A percentile compares a stretch with the other conserved stretches of the same genome.
Evolutionary conservation across 2,113 vertebrate species (phyloP).

Genomic region (Amphiprion ocellaris): DNA sequence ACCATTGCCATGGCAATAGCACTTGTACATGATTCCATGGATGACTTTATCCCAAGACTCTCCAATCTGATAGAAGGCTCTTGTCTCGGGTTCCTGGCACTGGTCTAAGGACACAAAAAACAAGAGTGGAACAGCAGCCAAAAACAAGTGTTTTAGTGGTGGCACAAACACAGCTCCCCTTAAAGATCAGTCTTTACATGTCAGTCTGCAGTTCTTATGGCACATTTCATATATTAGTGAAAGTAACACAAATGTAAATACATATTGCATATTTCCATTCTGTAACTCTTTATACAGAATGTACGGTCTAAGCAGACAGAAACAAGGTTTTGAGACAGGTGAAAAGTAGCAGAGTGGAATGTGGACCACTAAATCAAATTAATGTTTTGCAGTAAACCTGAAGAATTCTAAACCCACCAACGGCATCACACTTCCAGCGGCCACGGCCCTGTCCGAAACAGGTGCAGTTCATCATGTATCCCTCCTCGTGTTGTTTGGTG

Average conservation of each 20-base stretch:
- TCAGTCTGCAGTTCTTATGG: not conserved
- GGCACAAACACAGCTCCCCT: not conserved
- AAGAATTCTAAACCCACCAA: conserved; percentile 86
- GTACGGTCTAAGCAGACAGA: too few relatives aligned
- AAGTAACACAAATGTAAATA: not conserved
- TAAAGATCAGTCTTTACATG: not conserved
- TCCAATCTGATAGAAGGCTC: conserved; percentile 94
- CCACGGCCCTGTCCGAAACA: conserved; percentile 96
- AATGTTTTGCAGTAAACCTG: not conserved
- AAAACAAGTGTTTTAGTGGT: not conserved
- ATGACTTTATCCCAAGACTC: conserved; percentile 94
- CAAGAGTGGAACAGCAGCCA: not conserved
- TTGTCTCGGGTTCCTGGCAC: conserved; percentile 95
- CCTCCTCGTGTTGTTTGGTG: conserved; percentile 93
- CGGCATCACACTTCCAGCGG: conserved; percentile 96
- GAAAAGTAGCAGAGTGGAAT: too few relatives aligned
- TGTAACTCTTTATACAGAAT: too few relatives aligned
- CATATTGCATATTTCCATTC: too few relatives aligned
- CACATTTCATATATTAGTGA: too few relatives aligned
- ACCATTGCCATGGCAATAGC: conserved; percentile 94
- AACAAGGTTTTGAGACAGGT: too few relatives aligned
- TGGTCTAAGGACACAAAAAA: conserved; percentile 86
- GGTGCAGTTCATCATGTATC: conserved; percentile 96
- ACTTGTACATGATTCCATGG: conserved; percentile 92
- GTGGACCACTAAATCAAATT: too few relatives aligned